Conservation (phyloP, 2,888 invertebrate species). For the Trichacis sp. region DNA sequence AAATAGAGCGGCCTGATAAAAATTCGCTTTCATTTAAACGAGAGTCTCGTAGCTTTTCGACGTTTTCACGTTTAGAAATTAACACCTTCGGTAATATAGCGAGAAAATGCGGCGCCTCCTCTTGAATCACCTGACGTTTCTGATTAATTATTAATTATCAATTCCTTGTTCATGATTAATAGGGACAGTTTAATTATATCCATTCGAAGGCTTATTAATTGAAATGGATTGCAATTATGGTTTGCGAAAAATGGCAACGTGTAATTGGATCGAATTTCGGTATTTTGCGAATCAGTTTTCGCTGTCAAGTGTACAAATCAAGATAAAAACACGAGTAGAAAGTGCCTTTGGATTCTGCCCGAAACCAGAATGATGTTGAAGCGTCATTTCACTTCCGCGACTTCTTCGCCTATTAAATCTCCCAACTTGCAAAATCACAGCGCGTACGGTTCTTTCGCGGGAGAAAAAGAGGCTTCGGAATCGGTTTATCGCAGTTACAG, state of each 20-base stretch:
- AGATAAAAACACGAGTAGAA: too few relatives aligned
- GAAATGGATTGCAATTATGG: neutral
- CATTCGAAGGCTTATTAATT: neutral
- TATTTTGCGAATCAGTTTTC: neutral
- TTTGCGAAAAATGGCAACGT: neutral
- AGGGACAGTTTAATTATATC: neutral
- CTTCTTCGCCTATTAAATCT: conserved; percentile 15
- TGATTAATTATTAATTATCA: neutral
- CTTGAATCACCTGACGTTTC: neutral
- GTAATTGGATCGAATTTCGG: neutral
- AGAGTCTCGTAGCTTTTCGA: conserved; percentile 10
- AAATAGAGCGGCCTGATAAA: conserved; percentile 8
- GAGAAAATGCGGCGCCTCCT: neutral
- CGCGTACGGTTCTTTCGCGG: neutral
- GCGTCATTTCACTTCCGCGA: conserved; percentile 16
- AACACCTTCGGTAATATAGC: conserved; percentile 6
- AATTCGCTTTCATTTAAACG: conserved; percentile 33
- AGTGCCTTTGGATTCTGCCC: too few relatives aligned
- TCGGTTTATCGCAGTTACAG: too few relatives aligned
- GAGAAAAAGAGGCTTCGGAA: too few relatives aligned
- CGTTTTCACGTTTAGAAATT: conserved; percentile 8
- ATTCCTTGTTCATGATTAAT: neutral
- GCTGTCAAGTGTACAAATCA: neutral
- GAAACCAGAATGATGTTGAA: too few relatives aligned
- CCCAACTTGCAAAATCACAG: conserved; percentile 12